phyloP scores from a whole-genome alignment of 2,888 invertebrate species.

The Clistopyga incitator region DNA sequence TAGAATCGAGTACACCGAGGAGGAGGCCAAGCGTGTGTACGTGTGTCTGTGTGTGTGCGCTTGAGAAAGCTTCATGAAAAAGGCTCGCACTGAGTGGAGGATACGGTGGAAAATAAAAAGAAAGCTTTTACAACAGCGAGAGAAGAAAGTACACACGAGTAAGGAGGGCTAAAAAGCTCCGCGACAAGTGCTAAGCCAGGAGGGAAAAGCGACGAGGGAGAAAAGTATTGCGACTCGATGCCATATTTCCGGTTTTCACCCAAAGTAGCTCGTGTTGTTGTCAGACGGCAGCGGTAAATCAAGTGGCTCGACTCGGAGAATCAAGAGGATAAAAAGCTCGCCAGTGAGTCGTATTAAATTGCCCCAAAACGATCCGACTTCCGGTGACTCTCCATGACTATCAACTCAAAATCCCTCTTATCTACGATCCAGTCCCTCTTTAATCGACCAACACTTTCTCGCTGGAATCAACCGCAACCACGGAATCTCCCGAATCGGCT shows the following conservation, averaged over 20 bases:
- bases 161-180: neutral
- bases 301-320: neutral
- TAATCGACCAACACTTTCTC: conserved; percentile 4
- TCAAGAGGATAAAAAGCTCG: neutral
- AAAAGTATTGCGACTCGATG: neutral
- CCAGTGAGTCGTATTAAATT: neutral
- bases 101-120: neutral
- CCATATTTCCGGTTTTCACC: neutral
- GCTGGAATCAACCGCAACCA: neutral
- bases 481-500: neutral
- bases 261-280: neutral
- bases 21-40: neutral
- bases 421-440: neutral
- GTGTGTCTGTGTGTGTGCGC: neutral
- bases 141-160: neutral
- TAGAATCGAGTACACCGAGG: conserved; percentile 6
- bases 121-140: neutral
- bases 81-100: conserved; percentile 6
- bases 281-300: neutral
- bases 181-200: neutral
- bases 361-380: neutral
- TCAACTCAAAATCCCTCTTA: neutral
- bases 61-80: neutral
- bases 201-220: neutral
- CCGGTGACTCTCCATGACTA: neutral